Base-by-base conservation (phyloP, 1,140 invertebrate genomes). In the Linepithema humile region DNA sequence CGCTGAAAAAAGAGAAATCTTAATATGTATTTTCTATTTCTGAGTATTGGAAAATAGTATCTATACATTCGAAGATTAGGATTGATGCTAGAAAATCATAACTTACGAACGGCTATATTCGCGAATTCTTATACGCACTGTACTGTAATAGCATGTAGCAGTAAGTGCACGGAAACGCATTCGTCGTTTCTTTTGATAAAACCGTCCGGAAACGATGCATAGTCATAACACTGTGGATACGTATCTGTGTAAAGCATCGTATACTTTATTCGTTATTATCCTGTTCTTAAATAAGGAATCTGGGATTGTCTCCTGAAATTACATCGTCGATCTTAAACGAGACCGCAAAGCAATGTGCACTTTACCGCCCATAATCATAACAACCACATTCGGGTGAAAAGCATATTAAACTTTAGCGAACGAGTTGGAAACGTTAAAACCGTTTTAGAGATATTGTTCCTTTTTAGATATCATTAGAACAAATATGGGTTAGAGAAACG, bases 181-280 rank as follows among this genome's bases (percentile, higher is more conserved):
- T 48, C 26, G 43, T 50, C 26, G 15, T 64, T 29, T 17, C 10
- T 70, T 38, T 0, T 29, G 23, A n/a, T n/a, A n/a, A n/a, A n/a
- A n/a, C n/a, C n/a, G n/a, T n/a, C n/a, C n/a, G 45, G 43, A 35
- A 50, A 50, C 43, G 43, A 50, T 32, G 45, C 29, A 26, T 9
- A 20, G n/a, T 50, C 43, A 17, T 50, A 53, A 35, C n/a, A n/a
- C 6, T 48, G 23, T n/a, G 43, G 10, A 35, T 23, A 70, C 29
- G n/a, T 70, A 50, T 35, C 29, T 10, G 45, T 35, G n/a, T 70
- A 50, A 69, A 69, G 7, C 17, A 10, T 15, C 26, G 17, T 69
- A 67, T 67, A 69, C 32, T 17, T 69, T 3, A 20, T 26, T 70
- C 29, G n/a, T 53, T 70, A 70, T 70, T 70, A 50, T 70, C n/a